Conservation (phyloP, 2,888 invertebrate species). For the Spilarctia lutea region DNA sequence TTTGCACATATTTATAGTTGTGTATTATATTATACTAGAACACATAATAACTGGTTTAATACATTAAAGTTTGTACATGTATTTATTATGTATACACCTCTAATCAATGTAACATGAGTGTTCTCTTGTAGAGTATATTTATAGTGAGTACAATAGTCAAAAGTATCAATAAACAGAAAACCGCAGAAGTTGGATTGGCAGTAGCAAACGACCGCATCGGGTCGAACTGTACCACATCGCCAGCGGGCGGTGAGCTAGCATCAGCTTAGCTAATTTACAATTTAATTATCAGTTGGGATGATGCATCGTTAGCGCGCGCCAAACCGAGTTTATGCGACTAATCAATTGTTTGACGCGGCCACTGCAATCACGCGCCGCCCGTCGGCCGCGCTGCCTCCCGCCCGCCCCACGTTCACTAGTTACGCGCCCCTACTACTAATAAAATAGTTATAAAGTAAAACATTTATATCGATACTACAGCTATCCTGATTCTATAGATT, state of each 20-base stretch:
- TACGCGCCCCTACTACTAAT: conserved; percentile 28
- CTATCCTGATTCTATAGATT: neutral
- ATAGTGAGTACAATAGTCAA: conserved; percentile 22
- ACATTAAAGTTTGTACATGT: neutral
- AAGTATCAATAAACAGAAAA: conserved; percentile 56
- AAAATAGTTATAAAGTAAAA: conserved; percentile 31
- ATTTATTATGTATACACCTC: neutral
- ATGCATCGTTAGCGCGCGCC: conserved; percentile 86
- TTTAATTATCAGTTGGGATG: conserved; percentile 85
- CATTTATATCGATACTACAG: conserved; percentile 31
- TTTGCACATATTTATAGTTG: conserved; percentile 34
- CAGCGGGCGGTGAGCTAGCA: conserved; percentile 71
- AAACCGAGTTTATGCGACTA: conserved; percentile 87
- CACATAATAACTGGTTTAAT: neutral
- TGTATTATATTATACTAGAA: conserved; percentile 15
- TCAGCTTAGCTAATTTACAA: conserved; percentile 85
- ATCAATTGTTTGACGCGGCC: conserved; percentile 87
- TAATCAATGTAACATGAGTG: neutral
- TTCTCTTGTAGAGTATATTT: neutral
- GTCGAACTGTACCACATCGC: conserved; percentile 57
- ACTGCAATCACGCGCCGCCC: conserved; percentile 81
- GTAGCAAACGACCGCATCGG: conserved; percentile 46
- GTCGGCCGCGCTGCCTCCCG: conserved; percentile 47
- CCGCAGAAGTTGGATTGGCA: conserved; percentile 44
- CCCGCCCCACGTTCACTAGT: conserved; percentile 31